Conservation (phyloP, 2,888 invertebrate species). For the Lysandra bellargus region DNA sequence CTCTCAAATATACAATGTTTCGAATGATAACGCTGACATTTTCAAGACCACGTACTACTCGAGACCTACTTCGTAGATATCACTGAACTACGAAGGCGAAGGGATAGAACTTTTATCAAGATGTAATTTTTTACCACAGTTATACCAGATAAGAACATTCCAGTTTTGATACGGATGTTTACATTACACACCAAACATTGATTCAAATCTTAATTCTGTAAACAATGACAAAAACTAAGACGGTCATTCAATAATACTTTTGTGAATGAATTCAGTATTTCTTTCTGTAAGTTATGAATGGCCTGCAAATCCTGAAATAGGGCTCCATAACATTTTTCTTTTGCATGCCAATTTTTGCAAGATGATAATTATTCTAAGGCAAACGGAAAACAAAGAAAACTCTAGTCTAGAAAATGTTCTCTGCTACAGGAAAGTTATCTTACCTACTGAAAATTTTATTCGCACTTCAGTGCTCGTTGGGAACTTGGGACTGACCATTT, state of each 20-base stretch:
- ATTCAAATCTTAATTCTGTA: slow-evolving; percentile 5
- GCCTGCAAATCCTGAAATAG: not conserved
- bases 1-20: not conserved
- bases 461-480: too few relatives aligned
- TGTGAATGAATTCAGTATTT: not conserved
- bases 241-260: not conserved
- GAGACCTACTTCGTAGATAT: not conserved
- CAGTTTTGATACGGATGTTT: slow-evolving; percentile 41
- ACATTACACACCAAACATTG: slow-evolving; percentile 39
- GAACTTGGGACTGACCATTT: not conserved
- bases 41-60: not conserved
- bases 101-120: not conserved
- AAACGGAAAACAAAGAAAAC: too few relatives aligned
- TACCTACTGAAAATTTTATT: too few relatives aligned
- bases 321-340: not conserved
- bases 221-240: slow-evolving; percentile 6
- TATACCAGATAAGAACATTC: slow-evolving; percentile 38
- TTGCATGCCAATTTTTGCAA: not conserved
- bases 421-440: too few relatives aligned
- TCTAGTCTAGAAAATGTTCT: too few relatives aligned
- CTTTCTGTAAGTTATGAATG: not conserved
- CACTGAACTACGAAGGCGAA: not conserved
- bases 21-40: not conserved
- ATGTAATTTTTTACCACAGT: slow-evolving; percentile 5
- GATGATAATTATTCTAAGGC: too few relatives aligned